Base-by-base conservation (phyloP, 1,140 invertebrate genomes). In the Hycleus cichorii region DNA sequence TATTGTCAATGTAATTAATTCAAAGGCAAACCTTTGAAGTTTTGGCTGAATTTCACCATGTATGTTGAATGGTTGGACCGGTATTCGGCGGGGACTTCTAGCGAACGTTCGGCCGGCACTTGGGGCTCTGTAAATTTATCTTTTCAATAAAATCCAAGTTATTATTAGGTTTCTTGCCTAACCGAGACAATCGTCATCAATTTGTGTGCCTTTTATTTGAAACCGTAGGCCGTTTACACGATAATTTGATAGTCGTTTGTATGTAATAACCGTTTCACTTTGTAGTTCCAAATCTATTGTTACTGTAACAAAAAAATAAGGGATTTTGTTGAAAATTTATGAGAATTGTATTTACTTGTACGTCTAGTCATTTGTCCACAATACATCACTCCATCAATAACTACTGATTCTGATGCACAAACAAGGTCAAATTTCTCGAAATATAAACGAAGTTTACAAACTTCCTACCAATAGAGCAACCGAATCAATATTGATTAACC, bases 381-480 rank as follows among this genome's bases (percentile, higher is more conserved):
- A 55, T 62, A 65, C 39, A 45, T 48, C 3, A 39, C 49, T 8
- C 57, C 57, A 58, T 58, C 57, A 39, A 60, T 53, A 24, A 45
- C n/a, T 39, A 65, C 18, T 25, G 53, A 57, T 18, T 63, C 57
- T 6, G 38, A n/a, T 47, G 25, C 39, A 57, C 63, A 65, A 11
- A 25, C 39, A 18, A 63, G 44, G 57, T 63, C 57, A 25, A 65
- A 63, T 12, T 51, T 53, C 50, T 65, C 60, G 26, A 65, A 63
- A 43, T 58, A 52, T 8, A 65, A 32, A 12, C 50, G 52, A 11
- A 65, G 38, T 44, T 57, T 50, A 32, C 63, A 65, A 12, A 60
- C 55, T 47, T 60, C 42, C 63, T 65, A 39, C 8, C 59, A 58
- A 40, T 5, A 48, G 4, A 32, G 12, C 18, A 4, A 47, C 18